Base-by-base conservation (phyloP, 37 sponge, comb jelly and placozoan species). In the Bolinopsis microptera region DNA sequence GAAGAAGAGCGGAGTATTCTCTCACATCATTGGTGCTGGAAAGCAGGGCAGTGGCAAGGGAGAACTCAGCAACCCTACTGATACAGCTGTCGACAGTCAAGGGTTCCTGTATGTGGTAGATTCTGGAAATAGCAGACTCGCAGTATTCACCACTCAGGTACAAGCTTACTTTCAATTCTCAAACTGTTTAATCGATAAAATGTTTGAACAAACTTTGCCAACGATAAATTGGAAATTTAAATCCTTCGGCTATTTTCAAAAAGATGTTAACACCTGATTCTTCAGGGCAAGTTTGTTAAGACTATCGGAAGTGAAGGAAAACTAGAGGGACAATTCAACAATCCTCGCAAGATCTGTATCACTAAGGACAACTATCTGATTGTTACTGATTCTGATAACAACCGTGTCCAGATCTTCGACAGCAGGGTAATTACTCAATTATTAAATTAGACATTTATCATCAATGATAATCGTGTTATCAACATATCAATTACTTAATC, bases 351-450 rank as follows among this genome's bases (percentile, higher is more conserved):
- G 61, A 86, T 86, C 41, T 86, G 90, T 27, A 33, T 28, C 35
- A 86, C 90, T 41, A 86, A 34, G 26, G 90, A 86, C 61, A 86
- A 86, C 90, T 86, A 86, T 27, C 90, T 86, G 61, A 86, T 86
- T 38, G 26, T 86, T 48, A 41, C 90, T 40, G 90, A 86, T 23
- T 86, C 90, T 41, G 90, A 86, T 23, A 86, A 86, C 48, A 86
- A 86, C 90, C 32, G 90, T 23, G 90, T 86, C 48, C 90, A 86
- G 61, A 40, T 86, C 90, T 86, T 86, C 48, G 90, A 86, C 90
- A 24, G 38, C 32, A 28, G 90, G 90, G 90, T 86, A 80, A 2
- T n/a, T 48, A 48, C 9, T 48, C 9, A 48, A 48, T 48, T 48
- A 48, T 48, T 48, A 48, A 18, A 48, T 48, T 18, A 21, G 21